Evolutionary conservation across 2,113 vertebrate genomes (phyloP).

Genomic region (Antidorcas marsupialis): DNA sequence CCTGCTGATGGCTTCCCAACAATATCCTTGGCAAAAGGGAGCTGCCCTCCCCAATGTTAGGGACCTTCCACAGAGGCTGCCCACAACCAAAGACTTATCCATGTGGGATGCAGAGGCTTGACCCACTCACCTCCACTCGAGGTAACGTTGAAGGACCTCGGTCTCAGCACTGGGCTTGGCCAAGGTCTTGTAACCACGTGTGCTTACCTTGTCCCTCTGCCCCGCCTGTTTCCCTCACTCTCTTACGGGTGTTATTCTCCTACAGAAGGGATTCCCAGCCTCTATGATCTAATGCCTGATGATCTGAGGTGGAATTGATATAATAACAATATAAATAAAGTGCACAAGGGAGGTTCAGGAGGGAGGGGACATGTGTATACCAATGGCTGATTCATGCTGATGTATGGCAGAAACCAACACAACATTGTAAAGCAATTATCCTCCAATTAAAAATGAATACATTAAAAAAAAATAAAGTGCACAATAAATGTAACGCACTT

Average conservation of each 20-base stretch:
- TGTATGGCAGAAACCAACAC: background rate
- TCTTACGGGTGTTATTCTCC: background rate
- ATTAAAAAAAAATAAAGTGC: background rate
- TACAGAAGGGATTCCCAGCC: background rate
- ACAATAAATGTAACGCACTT: background rate
- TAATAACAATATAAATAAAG: background rate
- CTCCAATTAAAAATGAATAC: background rate
- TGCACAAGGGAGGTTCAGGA: background rate
- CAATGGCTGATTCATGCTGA: background rate
- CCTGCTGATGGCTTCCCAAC: background rate
- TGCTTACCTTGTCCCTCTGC: background rate
- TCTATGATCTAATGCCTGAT: background rate
- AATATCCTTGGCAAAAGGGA: background rate
- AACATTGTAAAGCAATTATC: background rate
- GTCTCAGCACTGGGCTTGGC: background rate
- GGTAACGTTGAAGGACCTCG: background rate
- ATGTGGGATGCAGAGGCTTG: accelerated
- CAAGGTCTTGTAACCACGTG: background rate
- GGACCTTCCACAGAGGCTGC: background rate
- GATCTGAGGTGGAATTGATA: background rate
- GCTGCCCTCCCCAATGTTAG: background rate
- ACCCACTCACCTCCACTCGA: accelerated
- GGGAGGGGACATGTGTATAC: background rate
- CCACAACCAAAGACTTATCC: background rate
- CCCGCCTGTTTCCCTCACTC: background rate